These are phyloP conservation scores for Muscicapa adusta DNA, from an alignment of 2,113 vertebrate species.

Conservation along the genomic window DNA sequence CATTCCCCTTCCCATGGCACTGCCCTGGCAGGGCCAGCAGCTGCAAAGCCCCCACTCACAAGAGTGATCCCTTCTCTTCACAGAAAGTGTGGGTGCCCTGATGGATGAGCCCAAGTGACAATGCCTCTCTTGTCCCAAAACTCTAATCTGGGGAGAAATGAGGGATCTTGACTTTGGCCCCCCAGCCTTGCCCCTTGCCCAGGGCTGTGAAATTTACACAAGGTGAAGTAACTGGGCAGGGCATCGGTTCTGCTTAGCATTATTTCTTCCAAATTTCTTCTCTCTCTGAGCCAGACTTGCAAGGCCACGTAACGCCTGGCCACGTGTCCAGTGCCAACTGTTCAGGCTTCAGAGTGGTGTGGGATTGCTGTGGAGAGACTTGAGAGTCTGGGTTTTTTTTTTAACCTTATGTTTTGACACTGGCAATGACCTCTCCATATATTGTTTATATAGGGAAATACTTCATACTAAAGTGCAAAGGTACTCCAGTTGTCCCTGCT, in stretches of 20 bases:
- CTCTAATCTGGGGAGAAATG: not conserved
- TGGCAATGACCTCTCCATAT: not conserved
- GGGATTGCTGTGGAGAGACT: not conserved
- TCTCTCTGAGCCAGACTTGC: not conserved
- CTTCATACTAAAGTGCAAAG: not conserved
- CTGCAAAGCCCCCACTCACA: accelerated
- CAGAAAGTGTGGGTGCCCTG: not conserved
- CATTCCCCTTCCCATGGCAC: accelerated
- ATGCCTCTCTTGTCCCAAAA: not conserved
- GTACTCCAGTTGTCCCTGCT: not conserved
- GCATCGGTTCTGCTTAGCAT: not conserved
- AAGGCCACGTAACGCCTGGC: not conserved
- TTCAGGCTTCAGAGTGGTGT: not conserved
- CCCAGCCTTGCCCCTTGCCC: not conserved
- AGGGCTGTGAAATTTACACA: not conserved
- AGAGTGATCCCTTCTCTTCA: not conserved
- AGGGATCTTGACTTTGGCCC: not conserved
- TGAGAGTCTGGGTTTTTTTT: not conserved
- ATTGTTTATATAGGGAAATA: not conserved
- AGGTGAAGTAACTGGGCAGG: not conserved
- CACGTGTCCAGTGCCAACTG: not conserved
- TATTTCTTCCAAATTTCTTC: not conserved
- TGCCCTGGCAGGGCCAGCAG: not conserved
- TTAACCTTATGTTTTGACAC: not conserved
- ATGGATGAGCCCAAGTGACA: not conserved